These are phyloP conservation scores for Acanthis flammea DNA, from an alignment of 2,797 vertebrate genomes.

Conservation along the genomic window DNA sequence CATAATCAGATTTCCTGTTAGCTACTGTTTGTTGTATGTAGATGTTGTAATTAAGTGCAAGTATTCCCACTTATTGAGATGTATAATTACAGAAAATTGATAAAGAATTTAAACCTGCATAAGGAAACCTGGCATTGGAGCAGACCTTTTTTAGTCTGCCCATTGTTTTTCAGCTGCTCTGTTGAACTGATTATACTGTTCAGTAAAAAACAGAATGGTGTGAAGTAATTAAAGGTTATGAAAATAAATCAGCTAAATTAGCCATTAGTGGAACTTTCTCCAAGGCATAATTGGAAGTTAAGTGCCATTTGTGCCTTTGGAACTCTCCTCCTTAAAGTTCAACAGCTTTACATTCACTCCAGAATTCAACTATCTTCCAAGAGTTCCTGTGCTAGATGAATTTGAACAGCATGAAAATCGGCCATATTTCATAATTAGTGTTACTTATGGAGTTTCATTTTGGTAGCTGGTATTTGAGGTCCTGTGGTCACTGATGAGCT, in stretches of 20 bases:
- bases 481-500: background rate
- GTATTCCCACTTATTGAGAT: background rate
- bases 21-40: background rate
- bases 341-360: background rate
- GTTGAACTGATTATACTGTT: background rate
- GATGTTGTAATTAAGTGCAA: background rate
- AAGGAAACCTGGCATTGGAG: background rate
- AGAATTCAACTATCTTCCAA: background rate
- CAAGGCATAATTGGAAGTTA: constrained; percentile 46
- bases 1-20: background rate
- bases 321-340: constrained; percentile 45
- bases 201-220: background rate
- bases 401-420: background rate
- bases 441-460: background rate
- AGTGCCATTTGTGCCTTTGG: constrained; percentile 41
- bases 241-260: constrained; percentile 58
- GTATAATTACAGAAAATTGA: background rate
- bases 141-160: background rate
- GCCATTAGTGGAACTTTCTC: constrained; percentile 47
- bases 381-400: background rate
- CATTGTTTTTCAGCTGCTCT: background rate
- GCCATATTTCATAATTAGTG: background rate
- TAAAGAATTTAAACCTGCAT: background rate
- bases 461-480: background rate
- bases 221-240: constrained; percentile 60